Conservation (phyloP, 2,888 invertebrate species). For the Phaonia tiefii region DNA sequence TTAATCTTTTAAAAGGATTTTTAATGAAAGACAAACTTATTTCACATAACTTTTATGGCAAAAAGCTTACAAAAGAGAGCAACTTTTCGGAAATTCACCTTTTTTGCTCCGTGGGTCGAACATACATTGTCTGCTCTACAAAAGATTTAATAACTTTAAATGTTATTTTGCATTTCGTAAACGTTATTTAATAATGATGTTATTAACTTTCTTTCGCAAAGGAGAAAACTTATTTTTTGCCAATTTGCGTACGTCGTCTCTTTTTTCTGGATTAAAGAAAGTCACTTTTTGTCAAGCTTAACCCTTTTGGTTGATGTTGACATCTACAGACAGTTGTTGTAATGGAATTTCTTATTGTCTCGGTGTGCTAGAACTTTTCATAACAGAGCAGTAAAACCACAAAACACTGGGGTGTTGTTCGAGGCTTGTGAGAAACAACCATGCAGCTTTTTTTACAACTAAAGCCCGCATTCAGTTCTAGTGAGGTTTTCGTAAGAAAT, state of each 20-base stretch:
- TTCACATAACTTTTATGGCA: constrained; percentile 11
- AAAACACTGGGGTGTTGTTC: no score
- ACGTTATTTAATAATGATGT: constrained; percentile 30
- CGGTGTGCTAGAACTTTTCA: no score
- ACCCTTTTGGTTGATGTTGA: constrained; percentile 17
- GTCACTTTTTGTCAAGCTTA: neutral
- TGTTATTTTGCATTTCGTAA: constrained; percentile 11
- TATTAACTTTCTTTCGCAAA: constrained; percentile 28
- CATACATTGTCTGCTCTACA: neutral
- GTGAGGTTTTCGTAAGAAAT: no score
- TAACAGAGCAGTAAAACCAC: no score
- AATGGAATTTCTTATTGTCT: constrained; percentile 24
- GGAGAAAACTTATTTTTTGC: no score
- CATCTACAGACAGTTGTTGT: constrained; percentile 19
- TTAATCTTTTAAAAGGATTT: constrained; percentile 60
- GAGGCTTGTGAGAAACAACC: no score
- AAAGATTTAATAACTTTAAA: constrained; percentile 39
- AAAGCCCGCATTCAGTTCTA: no score
- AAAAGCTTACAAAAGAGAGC: neutral
- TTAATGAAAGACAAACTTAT: constrained; percentile 49
- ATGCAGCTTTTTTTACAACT: no score
- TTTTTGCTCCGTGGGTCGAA: neutral
- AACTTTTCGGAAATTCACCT: constrained; percentile 18
- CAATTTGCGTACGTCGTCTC: no score
- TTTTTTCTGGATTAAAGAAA: constrained; percentile 10